Conservation (phyloP, 2,797 vertebrate species). For the Aulostomus chinensis region DNA sequence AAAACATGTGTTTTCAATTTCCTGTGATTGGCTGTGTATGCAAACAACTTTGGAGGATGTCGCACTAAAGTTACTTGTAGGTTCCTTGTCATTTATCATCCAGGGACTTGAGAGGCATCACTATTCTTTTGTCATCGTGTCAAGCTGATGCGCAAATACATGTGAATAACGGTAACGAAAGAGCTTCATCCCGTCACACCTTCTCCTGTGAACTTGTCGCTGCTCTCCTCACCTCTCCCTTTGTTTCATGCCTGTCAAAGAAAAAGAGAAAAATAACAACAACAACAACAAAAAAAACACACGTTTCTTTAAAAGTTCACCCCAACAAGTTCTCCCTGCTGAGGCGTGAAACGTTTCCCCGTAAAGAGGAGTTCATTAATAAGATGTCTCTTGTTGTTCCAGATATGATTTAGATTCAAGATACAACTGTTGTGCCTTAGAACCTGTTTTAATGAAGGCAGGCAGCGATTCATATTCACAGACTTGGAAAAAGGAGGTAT, state of each 20-base stretch:
- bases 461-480: background rate
- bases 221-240: constrained; percentile 1
- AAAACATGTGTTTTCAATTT: constrained; percentile 17
- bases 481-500: constrained; percentile 4
- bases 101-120: background rate
- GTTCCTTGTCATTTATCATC: constrained; percentile 6
- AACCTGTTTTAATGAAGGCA: constrained; percentile 25
- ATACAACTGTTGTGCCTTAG: constrained; percentile 38
- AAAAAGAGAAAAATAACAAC: constrained; percentile 27
- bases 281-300: no score
- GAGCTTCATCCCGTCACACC: no score
- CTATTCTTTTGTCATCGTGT: background rate
- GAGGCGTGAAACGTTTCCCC: constrained; percentile 18
- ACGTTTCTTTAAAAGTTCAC: no score
- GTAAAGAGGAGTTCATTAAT: constrained; percentile 32
- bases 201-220: constrained; percentile 12
- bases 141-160: background rate
- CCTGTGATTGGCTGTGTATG: constrained; percentile 10
- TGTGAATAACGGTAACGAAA: background rate
- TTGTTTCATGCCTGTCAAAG: constrained; percentile 20
- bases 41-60: constrained; percentile 20
- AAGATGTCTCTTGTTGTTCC: constrained; percentile 25
- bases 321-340: constrained; percentile 8
- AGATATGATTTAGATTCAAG: constrained; percentile 35
- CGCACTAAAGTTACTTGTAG: constrained; percentile 14